Percentiles rank a stretch among this genome's conserved stretches.
Evolutionary conservation across 2,888 invertebrate species (phyloP).

Genomic region (Anthrax anthrax): DNA sequence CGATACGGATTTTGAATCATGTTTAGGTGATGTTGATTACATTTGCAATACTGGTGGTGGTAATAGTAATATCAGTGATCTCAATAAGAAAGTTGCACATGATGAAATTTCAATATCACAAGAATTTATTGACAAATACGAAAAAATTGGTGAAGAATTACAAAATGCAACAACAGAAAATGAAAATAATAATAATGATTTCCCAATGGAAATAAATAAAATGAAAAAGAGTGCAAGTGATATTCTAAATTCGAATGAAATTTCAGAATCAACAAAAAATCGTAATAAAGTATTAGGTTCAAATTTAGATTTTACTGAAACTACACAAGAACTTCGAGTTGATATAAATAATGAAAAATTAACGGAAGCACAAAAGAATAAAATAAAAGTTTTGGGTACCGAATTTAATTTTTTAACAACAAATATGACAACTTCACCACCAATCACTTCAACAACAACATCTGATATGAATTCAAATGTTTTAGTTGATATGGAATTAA

Average conservation of each 20-base stretch:
- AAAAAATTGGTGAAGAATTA: slow-evolving; percentile 12
- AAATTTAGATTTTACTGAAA: slow-evolving; percentile 3
- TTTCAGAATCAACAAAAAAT: slow-evolving; percentile 18
- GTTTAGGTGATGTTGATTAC: slow-evolving; percentile 17
- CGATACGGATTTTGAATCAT: slow-evolving; percentile 21
- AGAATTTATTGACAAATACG: slow-evolving; percentile 17
- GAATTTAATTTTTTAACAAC: slow-evolving; percentile 39
- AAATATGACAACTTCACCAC: slow-evolving; percentile 14
- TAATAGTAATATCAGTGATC: slow-evolving; percentile 13
- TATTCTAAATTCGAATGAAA: slow-evolving; percentile 24
- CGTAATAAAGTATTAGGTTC: slow-evolving; percentile 18
- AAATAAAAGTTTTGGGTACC: slow-evolving; percentile 43
- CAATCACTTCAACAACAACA: too few relatives aligned
- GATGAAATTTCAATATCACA: slow-evolving; percentile 6
- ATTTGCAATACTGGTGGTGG: slow-evolving; percentile 18
- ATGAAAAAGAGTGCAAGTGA: slow-evolving; percentile 22
- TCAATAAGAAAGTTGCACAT: too few relatives aligned
- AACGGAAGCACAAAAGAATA: slow-evolving; percentile 46
- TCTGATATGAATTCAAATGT: slow-evolving; percentile 23
- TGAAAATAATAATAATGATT: slow-evolving; percentile 1
- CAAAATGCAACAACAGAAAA: neutral
- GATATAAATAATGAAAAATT: slow-evolving; percentile 19
- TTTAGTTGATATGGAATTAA: slow-evolving; percentile 13
- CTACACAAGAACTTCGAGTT: neutral
- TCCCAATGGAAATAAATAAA: neutral